Evolutionary conservation across 2,113 vertebrate genomes (phyloP).

Genomic region (Nyctereutes procyonoides): DNA sequence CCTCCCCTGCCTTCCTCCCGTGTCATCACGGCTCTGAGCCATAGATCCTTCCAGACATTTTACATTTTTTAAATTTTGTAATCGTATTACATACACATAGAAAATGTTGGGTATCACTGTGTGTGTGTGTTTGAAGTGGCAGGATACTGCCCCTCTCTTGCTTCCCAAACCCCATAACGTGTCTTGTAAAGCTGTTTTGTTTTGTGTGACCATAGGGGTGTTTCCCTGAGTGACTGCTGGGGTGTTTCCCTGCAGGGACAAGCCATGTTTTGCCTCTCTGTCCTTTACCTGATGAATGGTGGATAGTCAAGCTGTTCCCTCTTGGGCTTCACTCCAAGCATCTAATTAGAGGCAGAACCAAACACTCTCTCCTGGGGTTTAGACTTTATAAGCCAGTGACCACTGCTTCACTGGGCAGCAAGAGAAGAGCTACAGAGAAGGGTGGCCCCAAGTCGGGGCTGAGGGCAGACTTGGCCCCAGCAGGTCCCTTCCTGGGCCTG

Average conservation of each 20-base stretch:
- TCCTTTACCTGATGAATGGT: not conserved
- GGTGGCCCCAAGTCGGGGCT: not conserved
- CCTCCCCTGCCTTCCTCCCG: rapidly evolving
- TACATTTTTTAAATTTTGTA: not conserved
- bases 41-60: not conserved
- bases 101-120: rapidly evolving
- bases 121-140: not conserved
- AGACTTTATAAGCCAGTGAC: not conserved
- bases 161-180: not conserved
- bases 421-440: not conserved
- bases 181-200: not conserved
- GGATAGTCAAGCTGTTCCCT: not conserved
- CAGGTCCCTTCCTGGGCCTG: not conserved
- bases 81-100: not conserved
- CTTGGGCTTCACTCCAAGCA: not conserved
- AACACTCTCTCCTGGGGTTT: not conserved
- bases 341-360: not conserved
- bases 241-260: not conserved
- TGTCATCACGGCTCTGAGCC: not conserved
- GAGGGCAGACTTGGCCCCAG: not conserved
- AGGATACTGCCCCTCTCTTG: not conserved
- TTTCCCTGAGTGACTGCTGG: not conserved
- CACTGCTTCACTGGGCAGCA: not conserved
- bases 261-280: not conserved
- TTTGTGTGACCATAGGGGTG: rapidly evolving